phyloP scores from a whole-genome alignment of 2,888 invertebrate genomes.

The Monoplex corrugatus region DNA sequence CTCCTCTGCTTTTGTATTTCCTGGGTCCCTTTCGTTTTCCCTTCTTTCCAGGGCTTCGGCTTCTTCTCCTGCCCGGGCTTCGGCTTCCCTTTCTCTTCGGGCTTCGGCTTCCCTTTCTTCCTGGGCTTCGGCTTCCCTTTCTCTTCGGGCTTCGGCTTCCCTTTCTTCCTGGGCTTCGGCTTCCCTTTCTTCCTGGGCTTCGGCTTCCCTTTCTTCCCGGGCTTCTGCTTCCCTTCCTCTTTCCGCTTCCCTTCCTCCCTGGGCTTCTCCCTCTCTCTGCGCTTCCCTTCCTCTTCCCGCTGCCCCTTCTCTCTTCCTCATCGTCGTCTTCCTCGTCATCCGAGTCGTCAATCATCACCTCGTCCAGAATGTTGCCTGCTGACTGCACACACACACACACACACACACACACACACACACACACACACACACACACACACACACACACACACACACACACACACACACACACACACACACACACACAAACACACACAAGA shows the following conservation, averaged over 20 bases:
- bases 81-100: not conserved
- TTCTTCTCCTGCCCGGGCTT: not conserved
- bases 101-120: not conserved
- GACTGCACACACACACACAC: not conserved
- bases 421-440: slow-evolving; percentile 15
- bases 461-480: no score
- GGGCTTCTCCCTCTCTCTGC: no score
- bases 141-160: not conserved
- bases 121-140: not conserved
- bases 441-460: no score
- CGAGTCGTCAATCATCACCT: not conserved
- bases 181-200: not conserved
- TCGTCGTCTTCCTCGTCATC: not conserved
- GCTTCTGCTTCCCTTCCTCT: not conserved
- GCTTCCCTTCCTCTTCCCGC: not conserved
- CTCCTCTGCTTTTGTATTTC: not conserved
- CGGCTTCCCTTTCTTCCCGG: not conserved
- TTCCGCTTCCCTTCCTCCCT: not conserved
- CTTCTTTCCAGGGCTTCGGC: not conserved
- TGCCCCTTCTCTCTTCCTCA: not conserved
- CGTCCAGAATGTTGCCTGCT: not conserved
- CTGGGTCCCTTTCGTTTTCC: not conserved
- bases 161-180: not conserved
- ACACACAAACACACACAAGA: no score
- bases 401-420: not conserved